Conservation (phyloP, 2,888 invertebrate species). For the Caradrina clavipalpis region DNA sequence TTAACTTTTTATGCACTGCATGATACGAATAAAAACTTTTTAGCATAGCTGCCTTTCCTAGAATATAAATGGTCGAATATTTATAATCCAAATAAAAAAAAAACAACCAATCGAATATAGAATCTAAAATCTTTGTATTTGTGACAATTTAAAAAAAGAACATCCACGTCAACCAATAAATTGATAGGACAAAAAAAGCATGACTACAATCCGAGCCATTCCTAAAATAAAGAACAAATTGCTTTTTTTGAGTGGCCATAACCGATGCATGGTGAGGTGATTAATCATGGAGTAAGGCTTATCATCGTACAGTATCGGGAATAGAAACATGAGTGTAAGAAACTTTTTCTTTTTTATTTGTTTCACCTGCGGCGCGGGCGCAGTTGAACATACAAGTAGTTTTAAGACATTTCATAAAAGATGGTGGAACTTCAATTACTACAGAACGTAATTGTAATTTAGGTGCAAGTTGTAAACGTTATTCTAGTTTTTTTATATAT, state of each 20-base stretch:
- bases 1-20: slow-evolving; percentile 16
- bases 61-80: slow-evolving; percentile 9
- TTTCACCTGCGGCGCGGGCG: slow-evolving; percentile 58
- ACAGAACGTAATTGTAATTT: neutral
- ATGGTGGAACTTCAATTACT: slow-evolving; percentile 1
- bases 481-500: neutral
- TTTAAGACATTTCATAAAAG: slow-evolving; percentile 16
- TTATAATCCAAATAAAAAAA: slow-evolving; percentile 7
- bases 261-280: slow-evolving; percentile 65
- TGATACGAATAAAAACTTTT: slow-evolving; percentile 12
- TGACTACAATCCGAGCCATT: slow-evolving; percentile 59
- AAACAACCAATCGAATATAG: neutral
- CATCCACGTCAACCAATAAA: slow-evolving; percentile 60
- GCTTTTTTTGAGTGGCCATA: slow-evolving; percentile 66
- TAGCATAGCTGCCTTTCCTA: slow-evolving; percentile 23
- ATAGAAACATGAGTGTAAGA: slow-evolving; percentile 64
- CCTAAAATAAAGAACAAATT: slow-evolving; percentile 75
- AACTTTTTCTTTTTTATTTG: slow-evolving; percentile 46
- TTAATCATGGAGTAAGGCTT: slow-evolving; percentile 73
- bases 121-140: slow-evolving; percentile 40
- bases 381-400: slow-evolving; percentile 18
- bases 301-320: slow-evolving; percentile 72
- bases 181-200: slow-evolving; percentile 62
- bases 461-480: too few species aligned
- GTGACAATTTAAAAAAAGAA: slow-evolving; percentile 47